Conservation (phyloP, 2,797 vertebrate genomes). For the Sebastes itinus region DNA sequence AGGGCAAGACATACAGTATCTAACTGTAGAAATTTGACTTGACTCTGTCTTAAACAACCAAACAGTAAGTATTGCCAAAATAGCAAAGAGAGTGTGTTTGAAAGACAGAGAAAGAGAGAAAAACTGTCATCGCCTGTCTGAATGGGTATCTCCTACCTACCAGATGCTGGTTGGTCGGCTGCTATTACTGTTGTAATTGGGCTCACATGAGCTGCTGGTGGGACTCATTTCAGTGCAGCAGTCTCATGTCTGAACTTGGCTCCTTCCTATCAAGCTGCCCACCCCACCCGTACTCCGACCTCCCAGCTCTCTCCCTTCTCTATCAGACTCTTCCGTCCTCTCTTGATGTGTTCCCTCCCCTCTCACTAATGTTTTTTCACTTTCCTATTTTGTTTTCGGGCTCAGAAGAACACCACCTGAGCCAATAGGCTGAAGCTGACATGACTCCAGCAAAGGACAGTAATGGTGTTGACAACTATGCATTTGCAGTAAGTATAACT, state of each 20-base stretch:
- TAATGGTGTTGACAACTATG: constrained; percentile 82
- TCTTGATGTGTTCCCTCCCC: constrained; percentile 11
- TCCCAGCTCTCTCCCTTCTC: constrained; percentile 2
- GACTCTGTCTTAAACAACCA: neutral
- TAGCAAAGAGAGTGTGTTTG: neutral
- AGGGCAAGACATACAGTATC: neutral
- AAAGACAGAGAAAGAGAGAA: neutral
- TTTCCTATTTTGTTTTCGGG: constrained; percentile 23
- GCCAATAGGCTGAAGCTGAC: constrained; percentile 25
- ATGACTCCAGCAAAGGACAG: constrained; percentile 81
- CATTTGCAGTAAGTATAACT: constrained; percentile 85
- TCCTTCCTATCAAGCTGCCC: neutral
- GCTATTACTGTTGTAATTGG: constrained; percentile 76
- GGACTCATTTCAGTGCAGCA: constrained; percentile 63
- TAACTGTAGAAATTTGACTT: neutral
- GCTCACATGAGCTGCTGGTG: constrained; percentile 83
- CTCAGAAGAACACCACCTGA: constrained; percentile 26
- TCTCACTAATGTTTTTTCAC: constrained; percentile 10
- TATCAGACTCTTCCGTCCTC: constrained; percentile 4
- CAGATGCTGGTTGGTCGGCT: constrained; percentile 69
- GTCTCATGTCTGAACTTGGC: constrained; percentile 63
- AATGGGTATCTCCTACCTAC: neutral
- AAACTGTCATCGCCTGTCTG: neutral
- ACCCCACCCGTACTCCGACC: neutral
- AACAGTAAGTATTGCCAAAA: neutral